Conservation (phyloP, 2,888 invertebrate genomes). For the Leptopilina drosophilae region DNA sequence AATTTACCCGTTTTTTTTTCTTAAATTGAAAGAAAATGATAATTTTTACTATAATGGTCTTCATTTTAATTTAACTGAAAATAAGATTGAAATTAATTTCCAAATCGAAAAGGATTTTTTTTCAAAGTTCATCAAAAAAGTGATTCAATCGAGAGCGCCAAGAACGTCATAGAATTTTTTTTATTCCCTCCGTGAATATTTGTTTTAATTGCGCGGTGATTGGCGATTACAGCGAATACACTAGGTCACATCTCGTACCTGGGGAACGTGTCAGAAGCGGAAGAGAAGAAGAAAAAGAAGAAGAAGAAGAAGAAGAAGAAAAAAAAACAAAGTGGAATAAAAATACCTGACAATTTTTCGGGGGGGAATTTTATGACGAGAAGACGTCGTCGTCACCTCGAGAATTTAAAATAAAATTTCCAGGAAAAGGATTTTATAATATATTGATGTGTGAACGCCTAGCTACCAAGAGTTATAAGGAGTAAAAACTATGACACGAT, state of each 20-base stretch:
- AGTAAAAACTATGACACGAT: conserved; percentile 19
- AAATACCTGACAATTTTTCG: background rate
- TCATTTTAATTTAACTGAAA: too few relatives aligned
- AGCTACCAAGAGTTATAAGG: background rate
- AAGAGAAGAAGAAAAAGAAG: background rate
- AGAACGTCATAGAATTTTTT: background rate
- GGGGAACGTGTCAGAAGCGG: background rate
- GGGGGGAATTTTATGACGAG: background rate
- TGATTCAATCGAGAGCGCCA: background rate
- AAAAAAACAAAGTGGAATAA: background rate
- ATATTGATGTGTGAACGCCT: background rate
- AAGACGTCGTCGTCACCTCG: background rate
- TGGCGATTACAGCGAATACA: background rate
- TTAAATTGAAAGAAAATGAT: too few relatives aligned
- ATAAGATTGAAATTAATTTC: too few relatives aligned
- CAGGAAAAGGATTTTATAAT: conserved; percentile 14
- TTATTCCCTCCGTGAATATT: background rate
- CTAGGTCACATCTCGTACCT: background rate
- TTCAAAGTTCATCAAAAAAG: background rate
- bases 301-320: too few relatives aligned
- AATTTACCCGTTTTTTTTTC: too few relatives aligned
- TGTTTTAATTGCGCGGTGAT: background rate
- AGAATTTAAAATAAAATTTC: conserved; percentile 5
- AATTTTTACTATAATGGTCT: too few relatives aligned
- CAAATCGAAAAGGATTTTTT: too few relatives aligned